These are phyloP conservation scores for Cacatua alba DNA, from an alignment of 2,113 vertebrate genomes.

Conservation along the genomic window DNA sequence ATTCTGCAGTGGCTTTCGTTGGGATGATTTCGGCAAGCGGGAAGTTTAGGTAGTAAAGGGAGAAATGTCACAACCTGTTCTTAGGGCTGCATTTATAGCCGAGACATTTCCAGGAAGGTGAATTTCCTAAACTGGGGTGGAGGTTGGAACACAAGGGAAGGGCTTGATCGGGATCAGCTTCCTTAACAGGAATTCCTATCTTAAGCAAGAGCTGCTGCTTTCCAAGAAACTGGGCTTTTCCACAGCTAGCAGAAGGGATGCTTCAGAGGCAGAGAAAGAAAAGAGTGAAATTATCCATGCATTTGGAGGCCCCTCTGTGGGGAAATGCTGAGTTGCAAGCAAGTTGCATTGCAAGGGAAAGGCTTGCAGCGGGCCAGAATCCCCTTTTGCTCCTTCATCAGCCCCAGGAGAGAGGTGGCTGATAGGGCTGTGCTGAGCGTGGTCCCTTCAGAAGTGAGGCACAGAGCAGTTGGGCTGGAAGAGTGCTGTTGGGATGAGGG, in stretches of 20 bases:
- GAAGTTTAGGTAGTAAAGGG: not conserved
- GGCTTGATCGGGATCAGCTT: constrained; percentile 18
- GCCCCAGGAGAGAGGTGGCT: not conserved
- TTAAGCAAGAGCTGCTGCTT: constrained; percentile 32
- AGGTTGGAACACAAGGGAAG: constrained; percentile 28
- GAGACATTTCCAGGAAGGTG: constrained; percentile 48
- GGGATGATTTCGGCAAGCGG: not conserved
- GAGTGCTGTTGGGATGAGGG: not conserved
- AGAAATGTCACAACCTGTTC: not conserved
- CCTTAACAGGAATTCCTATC: constrained; percentile 37
- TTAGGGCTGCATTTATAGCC: not conserved
- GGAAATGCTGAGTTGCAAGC: constrained; percentile 45
- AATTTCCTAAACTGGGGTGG: constrained; percentile 47
- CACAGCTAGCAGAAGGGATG: constrained; percentile 12
- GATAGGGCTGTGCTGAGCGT: not conserved
- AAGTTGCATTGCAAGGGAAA: not conserved
- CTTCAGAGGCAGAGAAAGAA: constrained; percentile 1
- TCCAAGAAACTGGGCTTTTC: constrained; percentile 64
- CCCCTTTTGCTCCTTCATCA: not conserved
- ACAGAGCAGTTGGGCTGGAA: rapidly evolving
- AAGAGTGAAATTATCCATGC: not conserved
- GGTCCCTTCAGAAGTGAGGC: not conserved
- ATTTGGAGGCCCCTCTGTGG: constrained; percentile 58
- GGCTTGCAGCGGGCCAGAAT: not conserved
- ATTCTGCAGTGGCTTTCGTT: rapidly evolving